Percentiles rank a stretch among this genome's conserved stretches.
Evolutionary conservation across 2,888 invertebrate species (phyloP).

Genomic region (Podabrus alpinus): DNA sequence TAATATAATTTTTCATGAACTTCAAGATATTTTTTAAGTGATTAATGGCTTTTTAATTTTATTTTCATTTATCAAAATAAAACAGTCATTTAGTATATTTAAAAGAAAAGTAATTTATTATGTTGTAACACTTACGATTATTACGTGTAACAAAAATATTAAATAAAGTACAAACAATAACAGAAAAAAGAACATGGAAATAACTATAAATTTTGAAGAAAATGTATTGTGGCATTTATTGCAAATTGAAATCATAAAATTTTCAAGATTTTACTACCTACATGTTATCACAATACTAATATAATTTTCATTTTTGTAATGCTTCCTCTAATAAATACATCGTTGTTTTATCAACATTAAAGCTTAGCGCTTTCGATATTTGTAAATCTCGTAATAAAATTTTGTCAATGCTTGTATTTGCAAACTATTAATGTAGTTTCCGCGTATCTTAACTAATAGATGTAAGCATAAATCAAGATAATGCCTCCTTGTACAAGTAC

Average conservation of each 20-base stretch:
- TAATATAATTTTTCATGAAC: neutral
- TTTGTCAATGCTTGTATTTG: neutral
- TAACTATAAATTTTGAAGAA: neutral
- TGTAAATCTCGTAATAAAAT: neutral
- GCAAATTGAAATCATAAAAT: constrained; percentile 2
- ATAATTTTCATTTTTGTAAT: neutral
- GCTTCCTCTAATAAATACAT: neutral
- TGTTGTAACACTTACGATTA: neutral
- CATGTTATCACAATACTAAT: neutral
- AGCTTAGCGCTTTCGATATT: neutral
- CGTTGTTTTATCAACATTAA: neutral
- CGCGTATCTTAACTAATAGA: neutral
- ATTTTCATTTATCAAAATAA: neutral
- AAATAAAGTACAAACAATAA: neutral
- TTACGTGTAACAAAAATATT: neutral
- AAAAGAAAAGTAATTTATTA: neutral
- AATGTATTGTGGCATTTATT: constrained; percentile 1
- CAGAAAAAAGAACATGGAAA: neutral
- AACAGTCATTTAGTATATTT: neutral
- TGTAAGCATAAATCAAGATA: neutral
- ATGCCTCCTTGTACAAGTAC: neutral
- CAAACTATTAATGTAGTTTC: neutral
- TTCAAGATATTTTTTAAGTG: neutral
- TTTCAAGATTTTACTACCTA: neutral
- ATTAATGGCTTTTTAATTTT: neutral